Conservation (phyloP, 2,888 invertebrate genomes). For the Thera britannica region DNA sequence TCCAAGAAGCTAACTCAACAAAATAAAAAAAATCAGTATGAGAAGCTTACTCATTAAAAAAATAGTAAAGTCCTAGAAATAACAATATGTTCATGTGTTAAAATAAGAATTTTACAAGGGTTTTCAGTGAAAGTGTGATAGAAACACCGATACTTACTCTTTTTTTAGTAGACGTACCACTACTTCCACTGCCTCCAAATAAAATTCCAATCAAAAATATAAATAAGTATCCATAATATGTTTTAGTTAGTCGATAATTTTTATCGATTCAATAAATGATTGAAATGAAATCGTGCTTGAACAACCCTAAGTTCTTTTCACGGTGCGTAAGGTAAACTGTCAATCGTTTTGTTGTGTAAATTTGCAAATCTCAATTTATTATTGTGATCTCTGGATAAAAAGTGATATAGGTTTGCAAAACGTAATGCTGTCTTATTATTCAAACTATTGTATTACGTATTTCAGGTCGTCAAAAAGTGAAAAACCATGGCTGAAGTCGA, state of each 20-base stretch:
- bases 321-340: conserved; percentile 83
- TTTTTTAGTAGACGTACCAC: too few species aligned
- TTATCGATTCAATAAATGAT: conserved; percentile 21
- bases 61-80: too few species aligned
- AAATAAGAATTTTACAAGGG: too few species aligned
- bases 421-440: conserved; percentile 53
- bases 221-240: too few species aligned
- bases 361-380: conserved; percentile 70
- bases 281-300: conserved; percentile 25
- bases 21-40: too few species aligned
- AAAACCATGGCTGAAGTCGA: conserved; percentile 92
- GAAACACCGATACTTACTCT: too few species aligned
- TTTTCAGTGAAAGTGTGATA: too few species aligned
- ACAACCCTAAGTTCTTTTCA: conserved; percentile 71
- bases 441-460: conserved; percentile 68
- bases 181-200: too few species aligned
- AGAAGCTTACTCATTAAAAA: too few species aligned
- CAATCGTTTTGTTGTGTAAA: conserved; percentile 66
- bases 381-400: conserved; percentile 57
- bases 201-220: too few species aligned
- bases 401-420: conserved; percentile 44
- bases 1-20: too few species aligned
- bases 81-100: too few species aligned
- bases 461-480: conserved; percentile 73
- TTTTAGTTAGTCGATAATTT: conserved; percentile 10